Evolutionary conservation across 1,140 invertebrate species (phyloP), one percentile per base, ranked within the genome.

Genomic region (Rhagoletis pomonella): DNA sequence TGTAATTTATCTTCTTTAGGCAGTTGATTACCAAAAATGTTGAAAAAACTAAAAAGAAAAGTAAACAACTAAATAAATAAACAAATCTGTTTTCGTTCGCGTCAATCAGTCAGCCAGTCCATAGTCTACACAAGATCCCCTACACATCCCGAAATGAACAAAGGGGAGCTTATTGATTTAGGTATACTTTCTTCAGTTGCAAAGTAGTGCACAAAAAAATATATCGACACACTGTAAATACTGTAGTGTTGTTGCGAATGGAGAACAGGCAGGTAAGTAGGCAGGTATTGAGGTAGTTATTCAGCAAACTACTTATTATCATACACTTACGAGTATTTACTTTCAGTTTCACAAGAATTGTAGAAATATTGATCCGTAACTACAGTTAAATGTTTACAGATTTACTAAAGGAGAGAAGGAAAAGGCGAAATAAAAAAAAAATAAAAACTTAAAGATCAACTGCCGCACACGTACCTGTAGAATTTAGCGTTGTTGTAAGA

Each of bases 221-320:
- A 73, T 73, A 14, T 73, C 42, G 67, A 73, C 67, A 73, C 42
- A 44, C 10, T 47, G 67, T 47, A 73, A 73, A 73, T n/a, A 73
- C 5, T 69, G 7, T 10, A 69, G 6, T 73, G 39, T 44, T 47
- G n/a, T 73, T 73, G 1, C 44, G 17, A 47, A 44, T 47, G 42
- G 2, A 47, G 67, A 44, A 47, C 12, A 67, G 29, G 19, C 7
- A 42, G 29, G 19, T 3, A 42, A 12, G 2, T 19, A 67, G 10
- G 29, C 29, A 67, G 7, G 19, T 42, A 67, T 3, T 67, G 64
- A 67, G 64, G 3, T 19, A 12, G 64, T 1, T 19, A 12, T 39
- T 42, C 9, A 2, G 4, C 39, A 67, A 67, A 12, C 9, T 2
- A 2, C 39, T 12, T 39, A 9, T 42, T 64, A 1, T 67, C 39